These are phyloP conservation scores for Deroplatys truncata DNA, from an alignment of 2,888 invertebrate genomes.

Conservation along the genomic window DNA sequence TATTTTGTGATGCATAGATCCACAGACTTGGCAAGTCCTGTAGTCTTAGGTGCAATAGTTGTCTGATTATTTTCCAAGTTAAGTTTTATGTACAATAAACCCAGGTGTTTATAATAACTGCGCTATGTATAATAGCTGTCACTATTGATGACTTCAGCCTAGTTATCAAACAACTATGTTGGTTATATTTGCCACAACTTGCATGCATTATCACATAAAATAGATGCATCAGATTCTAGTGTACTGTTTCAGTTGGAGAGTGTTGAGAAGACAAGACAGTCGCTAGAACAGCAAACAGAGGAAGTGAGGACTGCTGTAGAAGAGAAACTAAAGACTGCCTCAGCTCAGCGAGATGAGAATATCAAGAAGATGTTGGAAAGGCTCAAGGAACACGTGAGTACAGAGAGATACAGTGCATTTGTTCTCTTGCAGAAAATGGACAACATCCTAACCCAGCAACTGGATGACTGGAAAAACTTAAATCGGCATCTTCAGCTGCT, in stretches of 20 bases:
- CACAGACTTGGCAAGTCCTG: too few species aligned
- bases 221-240: background rate
- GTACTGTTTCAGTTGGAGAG: constrained; percentile 43
- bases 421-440: background rate
- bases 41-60: too few species aligned
- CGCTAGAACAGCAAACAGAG: constrained; percentile 79
- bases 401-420: background rate
- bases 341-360: constrained; percentile 85
- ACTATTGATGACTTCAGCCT: too few species aligned
- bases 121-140: too few species aligned
- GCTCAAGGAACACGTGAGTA: constrained; percentile 84
- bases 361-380: constrained; percentile 87
- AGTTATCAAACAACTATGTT: too few species aligned
- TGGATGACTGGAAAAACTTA: background rate
- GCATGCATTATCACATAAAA: background rate
- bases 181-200: too few species aligned
- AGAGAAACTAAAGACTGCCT: constrained; percentile 82
- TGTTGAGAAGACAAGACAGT: constrained; percentile 63
- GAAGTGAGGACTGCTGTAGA: constrained; percentile 82
- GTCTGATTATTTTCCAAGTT: too few species aligned
- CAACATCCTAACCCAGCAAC: background rate
- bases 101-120: too few species aligned
- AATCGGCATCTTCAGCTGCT: background rate
- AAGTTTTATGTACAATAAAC: too few species aligned
- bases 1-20: too few species aligned